Evolutionary conservation across 1,140 invertebrate species (phyloP), one percentile per base, ranked within the genome.

Genomic region (Heterodera schachtii): DNA sequence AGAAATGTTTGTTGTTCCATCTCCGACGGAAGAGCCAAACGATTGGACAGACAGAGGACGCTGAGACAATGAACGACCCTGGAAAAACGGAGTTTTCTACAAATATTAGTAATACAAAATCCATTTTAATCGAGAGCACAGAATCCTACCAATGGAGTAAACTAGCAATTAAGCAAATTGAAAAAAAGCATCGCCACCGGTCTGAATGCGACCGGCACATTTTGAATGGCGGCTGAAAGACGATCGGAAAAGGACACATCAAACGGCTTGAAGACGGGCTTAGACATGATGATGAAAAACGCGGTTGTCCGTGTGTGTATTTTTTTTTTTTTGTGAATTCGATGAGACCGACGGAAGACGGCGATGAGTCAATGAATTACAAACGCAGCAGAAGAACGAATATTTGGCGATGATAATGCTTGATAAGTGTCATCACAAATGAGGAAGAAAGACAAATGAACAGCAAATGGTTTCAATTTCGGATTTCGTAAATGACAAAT

Each of bases 231-330:
- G 31, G 69, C 69, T 6, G 69, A 11, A 13, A 71, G 69, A 5
- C 69, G 69, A 46, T 41, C 21, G 69, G 69, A 71, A n/a, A 71
- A 71, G 69, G 31, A 11, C 69, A 19, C 69, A 11, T 71, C 69
- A 19, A 71, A 71, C 9, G 69, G 69, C 21, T 71, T 71, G 69
- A 71, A 71, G 11, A 71, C 69, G 41, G 69, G 69, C 69, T 71
- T 71, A 41, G 69, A 71, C 69, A 71, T 71, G 8, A 31, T 31
- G 31, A 31, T 0, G 31, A 31, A 31, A 0, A 1, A 31, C 31
- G 31, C 31, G 0, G 0, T 31, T 31, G 31, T 31, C 31, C 31
- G 31, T 31, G 31, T 31, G 31, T 31, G 31, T 31, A 1, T 31
- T 0, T 31, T 31, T 31, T 31, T 31, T 31, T 31, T 31, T 31